phyloP scores from a whole-genome alignment of 2,113 vertebrate species.

The Xyliphius kryptos region DNA sequence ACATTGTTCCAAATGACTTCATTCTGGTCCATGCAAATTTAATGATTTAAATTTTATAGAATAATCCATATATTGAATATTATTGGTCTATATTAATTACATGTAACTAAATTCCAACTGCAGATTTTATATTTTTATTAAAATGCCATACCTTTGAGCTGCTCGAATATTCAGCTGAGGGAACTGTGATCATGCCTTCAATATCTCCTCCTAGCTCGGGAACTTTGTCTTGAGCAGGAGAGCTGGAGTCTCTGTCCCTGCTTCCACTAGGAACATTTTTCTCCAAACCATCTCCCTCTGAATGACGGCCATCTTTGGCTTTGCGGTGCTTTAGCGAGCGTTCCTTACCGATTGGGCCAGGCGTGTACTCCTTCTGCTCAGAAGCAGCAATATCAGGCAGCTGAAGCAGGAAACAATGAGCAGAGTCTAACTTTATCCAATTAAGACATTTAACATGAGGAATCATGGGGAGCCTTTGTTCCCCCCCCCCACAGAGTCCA shows the following conservation, averaged over 20 bases:
- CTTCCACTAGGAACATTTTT: constrained; percentile 62
- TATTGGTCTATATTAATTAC: too few species aligned
- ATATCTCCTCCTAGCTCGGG: constrained; percentile 82
- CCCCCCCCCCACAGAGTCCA: too few species aligned
- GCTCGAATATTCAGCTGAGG: constrained; percentile 78
- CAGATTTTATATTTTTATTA: too few species aligned
- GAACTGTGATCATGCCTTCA: constrained; percentile 88
- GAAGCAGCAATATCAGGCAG: constrained; percentile 86
- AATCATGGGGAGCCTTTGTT: too few species aligned
- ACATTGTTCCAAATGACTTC: too few species aligned
- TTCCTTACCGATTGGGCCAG: constrained; percentile 95
- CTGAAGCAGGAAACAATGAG: constrained; percentile 48
- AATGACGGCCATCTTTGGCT: constrained; percentile 86
- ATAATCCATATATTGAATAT: too few species aligned
- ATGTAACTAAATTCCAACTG: too few species aligned
- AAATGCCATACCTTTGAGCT: constrained; percentile 80
- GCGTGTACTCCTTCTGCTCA: constrained; percentile 94
- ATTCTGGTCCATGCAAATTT: too few species aligned
- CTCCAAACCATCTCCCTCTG: constrained; percentile 80
- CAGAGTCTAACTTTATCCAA: too few species aligned
- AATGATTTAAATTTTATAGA: too few species aligned
- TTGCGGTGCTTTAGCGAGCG: constrained; percentile 95
- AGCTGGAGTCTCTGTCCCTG: constrained; percentile 74
- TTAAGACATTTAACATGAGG: too few species aligned
- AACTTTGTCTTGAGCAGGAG: constrained; percentile 76